These are phyloP conservation scores for Pseudoips prasinana DNA, from an alignment of 2,888 invertebrate genomes.

Conservation along the genomic window DNA sequence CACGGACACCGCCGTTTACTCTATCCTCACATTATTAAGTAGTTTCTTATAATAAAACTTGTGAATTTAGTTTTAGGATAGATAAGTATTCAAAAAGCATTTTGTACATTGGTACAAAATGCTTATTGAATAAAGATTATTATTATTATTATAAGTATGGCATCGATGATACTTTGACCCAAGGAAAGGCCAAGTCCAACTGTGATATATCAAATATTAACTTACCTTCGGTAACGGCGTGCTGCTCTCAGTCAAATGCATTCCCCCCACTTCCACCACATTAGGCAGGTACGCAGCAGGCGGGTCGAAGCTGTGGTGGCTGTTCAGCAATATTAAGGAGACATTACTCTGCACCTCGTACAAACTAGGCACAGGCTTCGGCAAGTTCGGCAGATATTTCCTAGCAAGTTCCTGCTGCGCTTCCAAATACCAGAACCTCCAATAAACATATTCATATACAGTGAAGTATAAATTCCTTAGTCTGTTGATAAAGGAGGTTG, in stretches of 20 bases:
- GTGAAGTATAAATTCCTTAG: conserved; percentile 72
- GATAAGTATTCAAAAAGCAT: too few relatives aligned
- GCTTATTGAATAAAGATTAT: too few relatives aligned
- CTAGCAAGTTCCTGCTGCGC: conserved; percentile 58
- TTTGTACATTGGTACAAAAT: too few relatives aligned
- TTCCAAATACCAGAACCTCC: conserved; percentile 61
- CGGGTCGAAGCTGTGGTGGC: conserved; percentile 72
- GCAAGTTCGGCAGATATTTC: conserved; percentile 58
- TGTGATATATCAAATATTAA: too few relatives aligned
- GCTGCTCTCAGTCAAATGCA: conserved; percentile 65
- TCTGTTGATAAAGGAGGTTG: conserved; percentile 77
- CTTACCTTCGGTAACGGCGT: conserved; percentile 53
- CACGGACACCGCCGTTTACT: too few relatives aligned
- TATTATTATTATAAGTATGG: too few relatives aligned
- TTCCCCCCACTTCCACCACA: conserved; percentile 81
- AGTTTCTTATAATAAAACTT: too few relatives aligned
- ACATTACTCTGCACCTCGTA: conserved; percentile 62
- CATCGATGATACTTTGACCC: too few relatives aligned
- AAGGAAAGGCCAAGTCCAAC: too few relatives aligned
- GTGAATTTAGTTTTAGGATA: too few relatives aligned
- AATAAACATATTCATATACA: conserved; percentile 63
- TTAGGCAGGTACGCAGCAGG: conserved; percentile 78
- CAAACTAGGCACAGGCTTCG: conserved; percentile 60
- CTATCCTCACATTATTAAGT: too few relatives aligned
- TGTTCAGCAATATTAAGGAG: conserved; percentile 69